Percentiles rank a stretch among this genome's conserved stretches.
phyloP scores from a whole-genome alignment of 2,888 invertebrate species.

The Eilema depressum region DNA sequence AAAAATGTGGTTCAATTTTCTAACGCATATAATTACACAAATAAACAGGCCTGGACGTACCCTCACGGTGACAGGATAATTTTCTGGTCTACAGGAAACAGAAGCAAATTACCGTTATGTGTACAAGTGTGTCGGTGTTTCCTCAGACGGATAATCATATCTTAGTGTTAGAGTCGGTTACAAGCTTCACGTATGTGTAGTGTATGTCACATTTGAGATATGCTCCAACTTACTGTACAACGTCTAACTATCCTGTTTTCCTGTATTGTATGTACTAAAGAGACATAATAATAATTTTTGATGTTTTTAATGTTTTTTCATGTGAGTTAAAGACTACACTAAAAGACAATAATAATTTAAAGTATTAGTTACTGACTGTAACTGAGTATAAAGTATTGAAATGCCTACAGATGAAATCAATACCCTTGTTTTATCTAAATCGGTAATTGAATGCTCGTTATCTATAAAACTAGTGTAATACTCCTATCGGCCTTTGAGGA shows the following conservation, averaged over 20 bases:
- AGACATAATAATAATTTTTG: too few relatives aligned
- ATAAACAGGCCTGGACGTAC: conserved; percentile 50
- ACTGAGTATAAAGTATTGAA: too few relatives aligned
- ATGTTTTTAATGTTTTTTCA: too few relatives aligned
- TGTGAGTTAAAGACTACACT: too few relatives aligned
- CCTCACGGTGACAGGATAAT: conserved; percentile 47
- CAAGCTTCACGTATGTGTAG: neutral
- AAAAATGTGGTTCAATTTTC: conserved; percentile 32
- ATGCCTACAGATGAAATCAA: too few relatives aligned
- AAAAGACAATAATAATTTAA: too few relatives aligned
- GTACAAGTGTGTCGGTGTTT: conserved; percentile 5
- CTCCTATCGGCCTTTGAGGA: conserved; percentile 7
- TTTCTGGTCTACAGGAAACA: conserved; percentile 41
- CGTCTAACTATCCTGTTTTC: too few relatives aligned
- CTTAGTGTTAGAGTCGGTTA: neutral
- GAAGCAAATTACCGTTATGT: conserved; percentile 22
- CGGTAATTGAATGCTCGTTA: conserved; percentile 5
- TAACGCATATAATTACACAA: conserved; percentile 56
- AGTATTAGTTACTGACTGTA: too few relatives aligned
- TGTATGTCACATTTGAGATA: neutral
- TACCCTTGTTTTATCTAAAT: neutral
- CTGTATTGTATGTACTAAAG: too few relatives aligned
- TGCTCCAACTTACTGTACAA: neutral
- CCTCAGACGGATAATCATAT: neutral
- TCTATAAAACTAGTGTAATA: neutral